A percentile compares a stretch with the other conserved stretches of the same genome.
Conservation (phyloP, 1,140 invertebrate species). For the Parasteatoda tepidariorum region DNA sequence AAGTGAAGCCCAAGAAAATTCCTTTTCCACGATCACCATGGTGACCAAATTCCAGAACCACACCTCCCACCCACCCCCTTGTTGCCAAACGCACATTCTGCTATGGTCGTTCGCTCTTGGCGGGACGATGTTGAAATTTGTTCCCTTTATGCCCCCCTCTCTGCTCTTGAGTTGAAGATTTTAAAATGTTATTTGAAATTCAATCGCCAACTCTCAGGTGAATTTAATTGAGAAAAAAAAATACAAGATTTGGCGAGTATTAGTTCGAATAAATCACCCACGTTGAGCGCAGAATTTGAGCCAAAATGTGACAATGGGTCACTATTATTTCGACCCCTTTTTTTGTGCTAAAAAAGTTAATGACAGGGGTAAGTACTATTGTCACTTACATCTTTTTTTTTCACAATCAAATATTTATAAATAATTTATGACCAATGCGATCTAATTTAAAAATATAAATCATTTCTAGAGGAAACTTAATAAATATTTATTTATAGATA, state of each 20-base stretch:
- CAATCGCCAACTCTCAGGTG: background rate
- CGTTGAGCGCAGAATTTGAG: background rate
- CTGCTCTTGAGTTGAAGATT: constrained; percentile 5
- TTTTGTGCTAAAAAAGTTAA: constrained; percentile 28
- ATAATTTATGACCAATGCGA: too few relatives aligned
- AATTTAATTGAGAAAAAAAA: background rate
- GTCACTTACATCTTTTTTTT: too few relatives aligned
- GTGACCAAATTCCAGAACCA: constrained; percentile 46
- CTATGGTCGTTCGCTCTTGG: constrained; percentile 39
- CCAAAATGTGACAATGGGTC: constrained; percentile 2
- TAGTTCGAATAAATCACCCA: background rate
- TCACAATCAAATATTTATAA: too few relatives aligned
- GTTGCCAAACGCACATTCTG: constrained; percentile 23
- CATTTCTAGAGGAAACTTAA: too few relatives aligned
- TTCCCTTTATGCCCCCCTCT: constrained; percentile 6
- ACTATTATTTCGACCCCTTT: constrained; percentile 8
- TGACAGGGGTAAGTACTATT: constrained; percentile 26
- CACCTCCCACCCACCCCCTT: constrained; percentile 12
- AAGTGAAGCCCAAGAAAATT: constrained; percentile 55
- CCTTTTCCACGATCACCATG: constrained; percentile 40
- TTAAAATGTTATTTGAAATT: constrained; percentile 24
- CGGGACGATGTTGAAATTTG: constrained; percentile 22
- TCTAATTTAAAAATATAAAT: too few relatives aligned
- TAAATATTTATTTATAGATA: too few relatives aligned
- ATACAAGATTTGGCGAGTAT: background rate